These are phyloP conservation scores for Hylomyscus alleni DNA, from an alignment of 2,797 vertebrate species.

Conservation along the genomic window DNA sequence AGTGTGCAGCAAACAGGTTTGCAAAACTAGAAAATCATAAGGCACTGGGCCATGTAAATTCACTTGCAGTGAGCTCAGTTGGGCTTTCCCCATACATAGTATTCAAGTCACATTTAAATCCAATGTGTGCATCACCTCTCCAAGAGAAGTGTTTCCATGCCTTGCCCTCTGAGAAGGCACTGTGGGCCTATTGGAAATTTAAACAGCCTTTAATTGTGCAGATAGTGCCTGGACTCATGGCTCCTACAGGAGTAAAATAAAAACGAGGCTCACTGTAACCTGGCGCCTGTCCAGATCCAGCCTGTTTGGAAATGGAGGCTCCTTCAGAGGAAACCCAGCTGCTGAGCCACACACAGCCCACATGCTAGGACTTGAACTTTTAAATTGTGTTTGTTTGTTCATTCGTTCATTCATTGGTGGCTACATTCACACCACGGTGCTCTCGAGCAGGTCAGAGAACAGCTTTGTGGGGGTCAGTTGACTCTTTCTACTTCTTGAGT, in stretches of 20 bases:
- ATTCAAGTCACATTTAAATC: constrained; percentile 33
- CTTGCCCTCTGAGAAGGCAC: not conserved
- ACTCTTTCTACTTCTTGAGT: not conserved
- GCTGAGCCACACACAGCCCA: not conserved
- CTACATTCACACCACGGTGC: not conserved
- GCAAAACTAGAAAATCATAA: constrained; percentile 36
- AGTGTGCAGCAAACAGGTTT: not conserved
- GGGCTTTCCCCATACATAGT: not conserved
- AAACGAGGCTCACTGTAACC: not conserved
- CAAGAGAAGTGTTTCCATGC: not conserved
- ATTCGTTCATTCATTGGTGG: not conserved
- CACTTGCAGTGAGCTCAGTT: not conserved
- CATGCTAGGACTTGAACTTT: constrained; percentile 18
- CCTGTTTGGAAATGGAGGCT: not conserved
- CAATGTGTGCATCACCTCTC: not conserved
- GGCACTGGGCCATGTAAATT: constrained; percentile 33
- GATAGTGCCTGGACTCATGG: not conserved
- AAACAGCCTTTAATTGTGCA: not conserved
- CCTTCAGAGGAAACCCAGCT: not conserved
- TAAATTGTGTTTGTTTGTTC: not conserved
- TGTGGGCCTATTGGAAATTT: not conserved
- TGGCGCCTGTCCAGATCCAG: not conserved
- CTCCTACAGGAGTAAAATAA: constrained; percentile 26
- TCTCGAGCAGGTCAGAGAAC: not conserved
- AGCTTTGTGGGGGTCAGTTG: not conserved